Evolutionary conservation across 2,113 vertebrate genomes (phyloP).

Genomic region (Cottus gobio): DNA sequence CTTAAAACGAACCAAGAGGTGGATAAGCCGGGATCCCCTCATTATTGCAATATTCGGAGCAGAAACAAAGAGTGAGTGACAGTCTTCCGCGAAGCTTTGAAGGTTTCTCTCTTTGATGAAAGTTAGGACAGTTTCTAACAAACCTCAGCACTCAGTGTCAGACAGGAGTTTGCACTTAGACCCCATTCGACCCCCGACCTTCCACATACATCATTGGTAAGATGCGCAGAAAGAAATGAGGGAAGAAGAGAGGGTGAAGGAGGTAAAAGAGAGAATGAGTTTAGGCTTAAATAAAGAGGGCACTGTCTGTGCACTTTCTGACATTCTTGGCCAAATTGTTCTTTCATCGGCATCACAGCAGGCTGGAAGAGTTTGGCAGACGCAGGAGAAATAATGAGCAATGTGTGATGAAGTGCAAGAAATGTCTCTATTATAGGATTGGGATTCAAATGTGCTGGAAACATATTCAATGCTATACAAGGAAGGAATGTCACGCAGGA

Average conservation of each 20-base stretch:
- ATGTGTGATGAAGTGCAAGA: neutral
- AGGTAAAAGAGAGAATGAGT: slow-evolving; percentile 2
- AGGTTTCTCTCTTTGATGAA: slow-evolving; percentile 58
- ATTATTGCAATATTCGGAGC: slow-evolving; percentile 60
- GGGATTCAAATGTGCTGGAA: neutral
- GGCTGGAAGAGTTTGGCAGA: neutral
- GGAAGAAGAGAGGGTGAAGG: neutral
- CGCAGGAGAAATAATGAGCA: slow-evolving; percentile 1
- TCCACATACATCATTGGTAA: slow-evolving; percentile 29
- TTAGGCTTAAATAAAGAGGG: neutral
- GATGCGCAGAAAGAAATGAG: slow-evolving; percentile 27
- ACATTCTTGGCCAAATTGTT: slow-evolving; percentile 7
- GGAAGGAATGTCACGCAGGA: neutral
- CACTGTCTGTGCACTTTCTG: neutral
- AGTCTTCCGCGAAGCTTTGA: slow-evolving; percentile 41
- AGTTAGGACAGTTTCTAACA: slow-evolving; percentile 29
- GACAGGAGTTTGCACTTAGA: slow-evolving; percentile 23
- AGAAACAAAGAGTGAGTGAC: slow-evolving; percentile 53
- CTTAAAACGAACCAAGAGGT: slow-evolving; percentile 44
- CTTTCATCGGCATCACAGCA: neutral
- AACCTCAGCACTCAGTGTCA: slow-evolving; percentile 35
- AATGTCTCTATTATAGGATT: neutral
- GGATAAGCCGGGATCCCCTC: slow-evolving; percentile 39
- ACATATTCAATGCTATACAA: slow-evolving; percentile 1
- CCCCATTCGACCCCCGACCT: slow-evolving; percentile 49